Evolutionary conservation across 2,888 invertebrate species (phyloP), one percentile per base, ranked within the genome.

Genomic region (Ormyrus pomaceus): DNA sequence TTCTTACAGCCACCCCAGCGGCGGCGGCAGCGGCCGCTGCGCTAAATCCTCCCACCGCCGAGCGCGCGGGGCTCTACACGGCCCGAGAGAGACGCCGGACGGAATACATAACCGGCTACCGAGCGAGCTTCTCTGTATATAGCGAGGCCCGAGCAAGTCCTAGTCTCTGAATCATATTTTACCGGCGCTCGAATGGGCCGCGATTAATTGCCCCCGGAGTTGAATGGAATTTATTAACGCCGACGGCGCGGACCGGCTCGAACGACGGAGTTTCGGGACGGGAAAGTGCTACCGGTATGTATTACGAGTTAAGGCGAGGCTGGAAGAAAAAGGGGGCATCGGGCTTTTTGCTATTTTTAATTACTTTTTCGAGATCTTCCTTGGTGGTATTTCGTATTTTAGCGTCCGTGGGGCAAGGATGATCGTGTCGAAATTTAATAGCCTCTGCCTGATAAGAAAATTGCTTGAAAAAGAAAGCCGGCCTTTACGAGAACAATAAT

Each of bases 1-100:
- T 85, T 86, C 86, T 86, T 87, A 86, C 84, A 83, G 85, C 85
- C 83, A 71, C 80, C 74, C 79, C 79, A 75, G 56, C 78, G 70
- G 34, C 80, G 62, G 70, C 79, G 56, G 48, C 77, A 6, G 8
- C 48, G n/a, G 56, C 9, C 19, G 34, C 34, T 34, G 34, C 34
- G 4, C 50, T 48, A 51, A 3, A n/a, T 7, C 58, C 13, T 13
- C 13, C 9, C 7, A 11, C 58, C 58, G 76, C 79, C 34, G 34
- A 48, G 13, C 62, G 46, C 46, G 46, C n/a, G 56, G 82, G 79
- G 78, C 80, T 82, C 81, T 72, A 82, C 83, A 79, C 76, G 82
- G 80, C 82, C 82, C 84, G 80, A 81, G 75, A 13, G 13, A 78
- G 79, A 73, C 79, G 75, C 56, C 65, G 68, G 48, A 2, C 65